A percentile compares a stretch with the other conserved stretches of the same genome.
Conservation (phyloP, 1,140 invertebrate species). For the Diorhabda elongata region DNA sequence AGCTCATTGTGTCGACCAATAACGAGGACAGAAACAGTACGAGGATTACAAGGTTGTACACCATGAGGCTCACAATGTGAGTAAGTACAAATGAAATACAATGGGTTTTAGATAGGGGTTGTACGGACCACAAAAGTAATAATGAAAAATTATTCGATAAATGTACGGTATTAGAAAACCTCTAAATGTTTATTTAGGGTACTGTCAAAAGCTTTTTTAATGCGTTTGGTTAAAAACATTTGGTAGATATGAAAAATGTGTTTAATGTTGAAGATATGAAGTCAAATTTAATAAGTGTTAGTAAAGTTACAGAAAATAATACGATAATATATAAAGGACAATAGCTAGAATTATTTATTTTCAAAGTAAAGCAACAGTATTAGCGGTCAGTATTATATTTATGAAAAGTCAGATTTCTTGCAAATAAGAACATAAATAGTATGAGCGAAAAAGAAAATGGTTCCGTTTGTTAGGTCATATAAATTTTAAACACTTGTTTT, state of each 20-base stretch:
- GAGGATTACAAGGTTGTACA: no score
- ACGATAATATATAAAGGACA: constrained; percentile 6
- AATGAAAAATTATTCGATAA: no score
- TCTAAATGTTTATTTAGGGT: no score
- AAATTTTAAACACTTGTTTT: constrained; percentile 39
- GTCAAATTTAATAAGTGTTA: constrained; percentile 22
- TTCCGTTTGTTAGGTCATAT: constrained; percentile 40
- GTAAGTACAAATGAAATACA: no score
- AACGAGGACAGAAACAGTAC: no score
- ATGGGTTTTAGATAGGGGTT: no score
- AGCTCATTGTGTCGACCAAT: no score
- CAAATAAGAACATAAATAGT: constrained; percentile 18
- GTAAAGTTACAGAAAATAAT: constrained; percentile 7
- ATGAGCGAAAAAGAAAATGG: constrained; percentile 36
- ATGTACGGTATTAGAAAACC: no score
- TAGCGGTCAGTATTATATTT: not conserved
- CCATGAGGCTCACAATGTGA: no score
- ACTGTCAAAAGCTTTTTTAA: constrained; percentile 22
- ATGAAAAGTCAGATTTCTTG: not conserved
- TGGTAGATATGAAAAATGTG: constrained; percentile 36
- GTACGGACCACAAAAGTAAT: no score
- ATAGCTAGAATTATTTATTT: constrained; percentile 23
- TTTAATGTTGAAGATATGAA: constrained; percentile 39
- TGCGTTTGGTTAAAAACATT: constrained; percentile 18
- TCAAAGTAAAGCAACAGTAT: constrained; percentile 1